Percentiles rank a stretch among this genome's conserved stretches.
Conservation (phyloP, 1,140 invertebrate genomes). For the Aphelinus atriplicis region DNA sequence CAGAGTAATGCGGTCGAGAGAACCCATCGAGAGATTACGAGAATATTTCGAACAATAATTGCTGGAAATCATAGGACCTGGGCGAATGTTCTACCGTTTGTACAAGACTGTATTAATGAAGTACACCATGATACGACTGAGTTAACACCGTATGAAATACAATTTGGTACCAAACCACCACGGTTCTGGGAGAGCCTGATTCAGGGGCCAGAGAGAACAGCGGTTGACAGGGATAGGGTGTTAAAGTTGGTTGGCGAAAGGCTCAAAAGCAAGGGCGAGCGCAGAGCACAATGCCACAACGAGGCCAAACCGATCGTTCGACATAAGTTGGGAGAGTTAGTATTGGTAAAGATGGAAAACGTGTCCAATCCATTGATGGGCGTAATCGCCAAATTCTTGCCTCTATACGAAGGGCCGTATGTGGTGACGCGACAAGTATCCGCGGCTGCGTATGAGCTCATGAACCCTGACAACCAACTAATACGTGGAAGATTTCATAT, state of each 20-base stretch:
- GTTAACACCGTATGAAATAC: neutral
- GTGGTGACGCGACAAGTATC: neutral
- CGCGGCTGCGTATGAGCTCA: too few relatives aligned
- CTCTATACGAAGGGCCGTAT: neutral
- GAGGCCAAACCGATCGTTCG: neutral
- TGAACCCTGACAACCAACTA: too few relatives aligned
- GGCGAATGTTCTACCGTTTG: neutral
- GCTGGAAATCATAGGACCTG: slow-evolving; percentile 12
- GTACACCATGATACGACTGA: neutral
- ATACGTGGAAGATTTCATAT: too few relatives aligned
- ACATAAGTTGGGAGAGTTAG: neutral
- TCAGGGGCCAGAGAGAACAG: neutral
- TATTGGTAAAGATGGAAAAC: neutral
- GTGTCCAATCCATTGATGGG: too few relatives aligned
- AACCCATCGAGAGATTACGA: slow-evolving; percentile 49
- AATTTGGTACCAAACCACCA: slow-evolving; percentile 1
- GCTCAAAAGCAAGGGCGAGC: neutral
- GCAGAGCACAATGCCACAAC: neutral
- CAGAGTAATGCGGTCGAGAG: slow-evolving; percentile 54
- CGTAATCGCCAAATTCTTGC: neutral
- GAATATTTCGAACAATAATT: slow-evolving; percentile 33
- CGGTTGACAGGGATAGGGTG: neutral
- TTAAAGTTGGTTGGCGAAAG: neutral
- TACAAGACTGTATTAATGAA: neutral
- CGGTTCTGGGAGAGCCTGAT: neutral